A percentile compares a stretch with the other conserved stretches of the same genome.
Evolutionary conservation across 2,888 invertebrate genomes (phyloP).

Genomic region (Cenopis cana): DNA sequence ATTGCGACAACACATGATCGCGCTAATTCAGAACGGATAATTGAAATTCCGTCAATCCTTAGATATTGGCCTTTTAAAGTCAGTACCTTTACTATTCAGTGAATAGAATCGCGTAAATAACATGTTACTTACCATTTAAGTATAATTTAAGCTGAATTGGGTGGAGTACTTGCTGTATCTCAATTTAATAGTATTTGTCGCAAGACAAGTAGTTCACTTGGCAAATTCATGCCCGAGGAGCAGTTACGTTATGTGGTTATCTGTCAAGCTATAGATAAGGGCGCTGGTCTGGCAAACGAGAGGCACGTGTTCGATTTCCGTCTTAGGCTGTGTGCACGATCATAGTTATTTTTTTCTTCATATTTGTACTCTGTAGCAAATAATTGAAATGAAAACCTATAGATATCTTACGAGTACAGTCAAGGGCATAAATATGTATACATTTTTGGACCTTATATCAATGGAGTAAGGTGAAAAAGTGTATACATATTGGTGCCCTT

Average conservation of each 20-base stretch:
- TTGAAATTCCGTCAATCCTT: constrained; percentile 40
- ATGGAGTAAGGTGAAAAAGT: too few species aligned
- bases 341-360: too few species aligned
- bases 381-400: too few species aligned
- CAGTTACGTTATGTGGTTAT: neutral
- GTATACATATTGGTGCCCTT: too few species aligned
- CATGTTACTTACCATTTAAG: constrained; percentile 31
- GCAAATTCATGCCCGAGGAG: constrained; percentile 7
- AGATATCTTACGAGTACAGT: too few species aligned
- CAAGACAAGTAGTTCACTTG: constrained; percentile 1
- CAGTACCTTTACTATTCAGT: constrained; percentile 19
- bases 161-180: constrained; percentile 20
- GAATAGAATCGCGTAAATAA: constrained; percentile 36
- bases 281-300: too few species aligned
- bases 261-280: neutral
- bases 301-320: too few species aligned
- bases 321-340: too few species aligned
- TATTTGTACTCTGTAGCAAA: too few species aligned
- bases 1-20: constrained; percentile 60
- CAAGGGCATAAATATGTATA: too few species aligned
- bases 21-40: constrained; percentile 47
- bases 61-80: constrained; percentile 22
- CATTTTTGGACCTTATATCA: too few species aligned
- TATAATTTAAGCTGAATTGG: constrained; percentile 29
- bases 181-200: constrained; percentile 14